Base-by-base conservation (phyloP, 2,797 vertebrate genomes). In the Protonibea diacanthus region DNA sequence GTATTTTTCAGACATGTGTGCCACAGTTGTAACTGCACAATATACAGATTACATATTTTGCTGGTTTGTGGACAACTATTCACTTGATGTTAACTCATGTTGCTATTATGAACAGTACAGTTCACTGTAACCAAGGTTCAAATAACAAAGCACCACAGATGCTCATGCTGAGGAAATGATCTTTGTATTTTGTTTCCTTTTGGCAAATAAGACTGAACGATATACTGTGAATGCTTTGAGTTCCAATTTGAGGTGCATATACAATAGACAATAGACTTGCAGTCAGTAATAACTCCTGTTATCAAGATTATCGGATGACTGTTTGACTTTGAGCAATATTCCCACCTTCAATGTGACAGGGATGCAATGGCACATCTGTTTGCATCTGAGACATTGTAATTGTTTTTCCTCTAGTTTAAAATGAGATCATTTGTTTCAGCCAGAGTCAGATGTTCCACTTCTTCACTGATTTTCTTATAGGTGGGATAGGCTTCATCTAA, bases 251-350 rank as follows among this genome's bases (percentile, higher is more conserved):
- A 90, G 87, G 87, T 88, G 83, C 86, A 82, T 63, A 81, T 65
- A 58, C 40, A 71, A 57, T 61, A 78, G 68, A 71, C 74, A 86
- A 38, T 38, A 89, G 81, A 85, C 76, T 71, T 85, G 74, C 80
- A 86, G 85, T 90, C 81, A 74, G 72, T 85, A 82, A 89, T 86
- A 86, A 88, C 58, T 84, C 66, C 48, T 75, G 72, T 89, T 84
- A 71, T 86, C 81, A 59, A 82, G 81, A 87, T 89, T 75, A 82
- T 87, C 85, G 84, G 65, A 88, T 66, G 92, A 91, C 91, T 90
- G 90, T 93, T 91, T 89, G 86, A 92, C 92, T 90, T 89, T 91
- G 83, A 93, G 92, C 93, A 94, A 94, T 94, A 93, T 90, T 88
- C 83, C 85, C 88, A 89, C 67, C 83, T 86, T 91, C 71, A 92